phyloP scores from a whole-genome alignment of 2,797 vertebrate species.

The Schizothorax lantsangensis region DNA sequence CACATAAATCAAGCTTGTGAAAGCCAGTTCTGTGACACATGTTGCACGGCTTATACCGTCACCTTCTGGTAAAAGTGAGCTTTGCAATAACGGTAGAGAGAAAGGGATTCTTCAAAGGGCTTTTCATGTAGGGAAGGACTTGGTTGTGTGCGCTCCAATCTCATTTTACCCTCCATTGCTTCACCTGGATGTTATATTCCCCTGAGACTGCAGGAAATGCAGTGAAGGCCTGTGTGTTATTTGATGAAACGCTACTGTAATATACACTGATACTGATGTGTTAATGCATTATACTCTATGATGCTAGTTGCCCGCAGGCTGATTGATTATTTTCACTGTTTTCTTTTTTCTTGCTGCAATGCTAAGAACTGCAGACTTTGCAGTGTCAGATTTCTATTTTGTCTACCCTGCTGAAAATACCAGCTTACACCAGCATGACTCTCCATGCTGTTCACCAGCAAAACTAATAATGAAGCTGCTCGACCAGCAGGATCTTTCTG shows the following conservation, averaged over 20 bases:
- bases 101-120: constrained; percentile 11
- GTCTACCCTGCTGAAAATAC: constrained; percentile 8
- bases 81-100: not conserved
- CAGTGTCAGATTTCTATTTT: constrained; percentile 7
- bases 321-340: constrained; percentile 42
- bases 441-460: not conserved
- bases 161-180: constrained; percentile 40
- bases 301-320: constrained; percentile 42
- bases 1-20: constrained; percentile 33
- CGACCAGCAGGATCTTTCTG: not conserved
- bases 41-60: constrained; percentile 1
- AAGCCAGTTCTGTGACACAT: not conserved
- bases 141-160: not conserved
- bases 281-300: constrained; percentile 54
- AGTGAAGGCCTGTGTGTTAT: constrained; percentile 3
- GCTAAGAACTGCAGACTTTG: constrained; percentile 13
- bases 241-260: constrained; percentile 45
- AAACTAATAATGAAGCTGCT: not conserved
- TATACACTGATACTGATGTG: constrained; percentile 48
- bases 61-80: constrained; percentile 34
- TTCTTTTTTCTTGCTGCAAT: constrained; percentile 21
- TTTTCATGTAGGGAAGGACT: constrained; percentile 16
- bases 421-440: not conserved
- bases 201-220: constrained; percentile 19
- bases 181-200: constrained; percentile 38